phyloP scores from a whole-genome alignment of 2,113 vertebrate species.

The Grammomys dolichurus region DNA sequence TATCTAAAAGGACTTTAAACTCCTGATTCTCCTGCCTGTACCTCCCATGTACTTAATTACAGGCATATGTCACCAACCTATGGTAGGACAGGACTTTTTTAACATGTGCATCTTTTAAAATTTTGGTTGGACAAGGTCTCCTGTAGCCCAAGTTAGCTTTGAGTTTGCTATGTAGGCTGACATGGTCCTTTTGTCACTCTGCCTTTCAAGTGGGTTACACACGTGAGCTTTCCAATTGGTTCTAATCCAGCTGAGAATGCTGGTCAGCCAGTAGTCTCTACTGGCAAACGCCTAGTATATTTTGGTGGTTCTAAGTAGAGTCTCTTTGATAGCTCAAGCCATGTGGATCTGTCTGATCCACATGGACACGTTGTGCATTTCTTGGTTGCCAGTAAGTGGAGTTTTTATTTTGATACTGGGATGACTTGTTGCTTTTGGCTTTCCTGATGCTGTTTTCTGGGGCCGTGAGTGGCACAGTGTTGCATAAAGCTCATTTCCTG shows the following conservation, averaged over 20 bases:
- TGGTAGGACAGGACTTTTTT: background rate
- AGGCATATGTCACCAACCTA: background rate
- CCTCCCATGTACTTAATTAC: background rate
- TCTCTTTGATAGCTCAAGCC: background rate
- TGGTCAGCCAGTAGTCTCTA: background rate
- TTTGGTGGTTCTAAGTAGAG: background rate
- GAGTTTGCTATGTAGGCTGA: background rate
- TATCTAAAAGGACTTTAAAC: background rate
- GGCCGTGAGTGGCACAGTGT: background rate
- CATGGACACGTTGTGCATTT: background rate
- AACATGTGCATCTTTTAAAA: background rate
- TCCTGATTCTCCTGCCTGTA: background rate
- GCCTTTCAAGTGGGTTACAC: background rate
- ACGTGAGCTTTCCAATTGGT: background rate
- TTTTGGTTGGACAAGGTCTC: background rate
- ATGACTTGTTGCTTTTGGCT: background rate
- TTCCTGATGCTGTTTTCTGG: conserved; percentile 50
- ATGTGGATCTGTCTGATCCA: background rate
- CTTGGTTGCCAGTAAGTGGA: background rate
- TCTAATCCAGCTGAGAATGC: background rate
- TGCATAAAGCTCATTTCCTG: conserved; percentile 51
- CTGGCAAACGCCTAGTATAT: background rate
- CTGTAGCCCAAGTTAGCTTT: background rate
- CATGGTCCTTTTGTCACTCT: background rate
- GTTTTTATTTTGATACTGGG: conserved; percentile 14